Evolutionary conservation across 2,888 invertebrate genomes (phyloP).

Genomic region (Acleris holmiana): DNA sequence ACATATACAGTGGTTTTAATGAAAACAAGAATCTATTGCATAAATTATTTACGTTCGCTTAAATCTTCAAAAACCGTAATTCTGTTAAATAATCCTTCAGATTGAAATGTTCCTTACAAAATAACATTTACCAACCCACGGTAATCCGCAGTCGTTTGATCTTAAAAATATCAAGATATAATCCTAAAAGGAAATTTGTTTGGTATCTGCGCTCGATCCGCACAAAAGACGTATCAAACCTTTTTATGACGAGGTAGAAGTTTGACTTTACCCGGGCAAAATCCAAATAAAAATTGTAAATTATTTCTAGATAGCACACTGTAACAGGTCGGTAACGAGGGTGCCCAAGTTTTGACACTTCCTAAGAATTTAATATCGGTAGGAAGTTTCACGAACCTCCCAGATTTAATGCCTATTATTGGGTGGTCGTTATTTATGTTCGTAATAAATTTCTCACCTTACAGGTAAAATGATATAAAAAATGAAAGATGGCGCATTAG

Average conservation of each 20-base stretch:
- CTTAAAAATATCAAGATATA: too few relatives aligned
- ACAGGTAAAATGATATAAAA: conserved; percentile 48
- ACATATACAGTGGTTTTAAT: too few relatives aligned
- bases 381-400: conserved; percentile 41
- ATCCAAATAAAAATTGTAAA: conserved; percentile 14
- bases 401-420: conserved; percentile 65
- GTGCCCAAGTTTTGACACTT: conserved; percentile 48
- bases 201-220: too few relatives aligned
- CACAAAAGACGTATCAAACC: conserved; percentile 4
- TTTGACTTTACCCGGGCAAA: background rate
- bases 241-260: conserved; percentile 7
- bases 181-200: too few relatives aligned
- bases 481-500: conserved; percentile 42
- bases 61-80: too few relatives aligned
- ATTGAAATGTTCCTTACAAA: too few relatives aligned
- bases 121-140: too few relatives aligned
- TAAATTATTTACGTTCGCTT: too few relatives aligned
- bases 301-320: conserved; percentile 19
- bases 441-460: conserved; percentile 57
- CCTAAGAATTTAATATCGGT: conserved; percentile 55
- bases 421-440: conserved; percentile 61
- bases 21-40: too few relatives aligned
- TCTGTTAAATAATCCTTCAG: too few relatives aligned
- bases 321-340: conserved; percentile 43
- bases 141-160: background rate